phyloP scores from a whole-genome alignment of 2,797 vertebrate genomes.

The Moxostoma hubbsi region DNA sequence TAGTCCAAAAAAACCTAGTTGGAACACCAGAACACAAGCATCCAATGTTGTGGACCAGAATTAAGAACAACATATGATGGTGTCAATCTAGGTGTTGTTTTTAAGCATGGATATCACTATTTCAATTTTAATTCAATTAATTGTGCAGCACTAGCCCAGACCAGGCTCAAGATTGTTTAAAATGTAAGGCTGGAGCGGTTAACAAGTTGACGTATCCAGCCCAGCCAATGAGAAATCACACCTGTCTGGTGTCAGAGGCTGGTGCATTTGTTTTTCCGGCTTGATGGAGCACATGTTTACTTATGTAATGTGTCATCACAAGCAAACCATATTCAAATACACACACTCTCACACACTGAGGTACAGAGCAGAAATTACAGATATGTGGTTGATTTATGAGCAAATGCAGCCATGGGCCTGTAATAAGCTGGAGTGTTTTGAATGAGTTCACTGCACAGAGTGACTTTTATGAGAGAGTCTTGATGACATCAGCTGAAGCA shows the following conservation, averaged over 20 bases:
- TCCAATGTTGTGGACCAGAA: no score
- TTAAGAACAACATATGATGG: no score
- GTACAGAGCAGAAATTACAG: conserved; percentile 63
- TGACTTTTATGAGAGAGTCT: conserved; percentile 56
- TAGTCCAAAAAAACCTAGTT: no score
- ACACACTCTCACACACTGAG: conserved; percentile 9
- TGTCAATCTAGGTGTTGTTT: no score
- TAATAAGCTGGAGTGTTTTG: conserved; percentile 64
- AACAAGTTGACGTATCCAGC: not conserved
- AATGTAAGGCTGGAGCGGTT: conserved; percentile 1
- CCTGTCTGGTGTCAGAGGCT: conserved; percentile 10
- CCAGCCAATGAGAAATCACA: conserved; percentile 5
- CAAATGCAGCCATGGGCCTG: conserved; percentile 46
- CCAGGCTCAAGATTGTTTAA: conserved; percentile 24
- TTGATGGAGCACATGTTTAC: conserved; percentile 33
- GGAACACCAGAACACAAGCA: no score
- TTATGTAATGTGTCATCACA: conserved; percentile 44
- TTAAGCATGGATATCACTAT: no score
- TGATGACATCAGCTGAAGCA: conserved; percentile 42
- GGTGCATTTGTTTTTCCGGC: conserved; percentile 29
- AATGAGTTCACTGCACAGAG: conserved; percentile 64
- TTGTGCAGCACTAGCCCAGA: not conserved
- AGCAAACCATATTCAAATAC: not conserved
- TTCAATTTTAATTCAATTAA: no score
- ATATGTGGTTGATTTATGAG: conserved; percentile 63